A percentile compares a stretch with the other conserved stretches of the same genome.
phyloP scores from a whole-genome alignment of 1,140 invertebrate genomes.

The Zophobas atratus region DNA sequence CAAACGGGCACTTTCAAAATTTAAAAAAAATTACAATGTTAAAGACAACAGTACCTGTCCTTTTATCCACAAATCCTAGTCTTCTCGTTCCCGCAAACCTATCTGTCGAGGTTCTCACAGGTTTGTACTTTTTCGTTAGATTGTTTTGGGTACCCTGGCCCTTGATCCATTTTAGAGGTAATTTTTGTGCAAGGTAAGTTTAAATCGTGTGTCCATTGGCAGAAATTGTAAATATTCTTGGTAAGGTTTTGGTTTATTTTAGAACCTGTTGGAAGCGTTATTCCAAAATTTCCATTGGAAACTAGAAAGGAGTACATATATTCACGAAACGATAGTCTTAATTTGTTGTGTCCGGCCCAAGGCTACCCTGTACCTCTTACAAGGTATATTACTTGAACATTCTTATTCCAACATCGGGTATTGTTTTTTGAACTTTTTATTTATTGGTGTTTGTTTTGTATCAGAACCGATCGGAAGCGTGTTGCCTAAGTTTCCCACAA shows the following conservation, averaged over 20 bases:
- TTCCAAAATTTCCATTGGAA: conserved; percentile 75
- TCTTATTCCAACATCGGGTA: conserved; percentile 49
- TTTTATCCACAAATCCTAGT: conserved; percentile 45
- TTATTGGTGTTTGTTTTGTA: conserved; percentile 40
- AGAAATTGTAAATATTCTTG: conserved; percentile 1
- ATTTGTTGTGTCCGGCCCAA: conserved; percentile 73
- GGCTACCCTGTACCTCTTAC: conserved; percentile 75
- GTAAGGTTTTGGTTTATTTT: conserved; percentile 57
- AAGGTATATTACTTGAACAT: conserved; percentile 69
- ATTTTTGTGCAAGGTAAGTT: conserved; percentile 56
- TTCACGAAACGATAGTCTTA: conserved; percentile 62
- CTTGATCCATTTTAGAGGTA: conserved; percentile 47
- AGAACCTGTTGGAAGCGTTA: conserved; percentile 70
- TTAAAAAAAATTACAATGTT: conserved; percentile 51
- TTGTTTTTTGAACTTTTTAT: neutral
- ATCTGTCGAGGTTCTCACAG: conserved; percentile 34
- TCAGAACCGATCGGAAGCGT: conserved; percentile 74
- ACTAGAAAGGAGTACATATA: conserved; percentile 65
- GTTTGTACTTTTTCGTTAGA: conserved; percentile 48
- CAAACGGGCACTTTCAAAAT: conserved; percentile 66
- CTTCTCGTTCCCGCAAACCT: conserved; percentile 36
- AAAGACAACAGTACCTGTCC: conserved; percentile 54
- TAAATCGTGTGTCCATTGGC: neutral
- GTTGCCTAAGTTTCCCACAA: conserved; percentile 71
- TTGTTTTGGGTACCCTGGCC: conserved; percentile 62